Evolutionary conservation across 1,140 invertebrate species (phyloP), one percentile per base, ranked within the genome.

Genomic region (Trialeurodes vaporariorum): DNA sequence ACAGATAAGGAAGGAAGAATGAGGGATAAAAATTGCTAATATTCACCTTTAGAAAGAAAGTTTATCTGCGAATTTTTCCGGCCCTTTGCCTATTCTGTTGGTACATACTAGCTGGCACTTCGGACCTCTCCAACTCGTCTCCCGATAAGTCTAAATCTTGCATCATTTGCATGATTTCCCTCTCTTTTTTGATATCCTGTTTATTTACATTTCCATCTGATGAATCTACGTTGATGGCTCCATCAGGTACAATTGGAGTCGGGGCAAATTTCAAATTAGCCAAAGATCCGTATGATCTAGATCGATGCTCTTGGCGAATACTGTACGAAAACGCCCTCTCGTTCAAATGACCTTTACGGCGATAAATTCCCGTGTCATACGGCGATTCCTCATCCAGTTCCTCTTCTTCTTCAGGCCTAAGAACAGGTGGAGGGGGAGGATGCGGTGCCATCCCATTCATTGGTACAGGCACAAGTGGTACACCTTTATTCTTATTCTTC

Each of bases 291-390:
- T 94, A 92, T 70, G 92, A 94, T 60, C 93, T 83, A 74, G 92
- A 93, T 63, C 92, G 83, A 76, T 95, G 92, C 76, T 95, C 93
- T 75, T 95, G 92, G 63, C 93, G 81, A 73, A 96, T 96, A 64
- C 92, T 94, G 78, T 96, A 94, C 17, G 91, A 93, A 76, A 96
- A 96, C 22, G 93, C 93, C 62, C 93, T 80, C 76, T 96, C 93
- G 77, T 96, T 96, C 65, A 96, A 78, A 75, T 96, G 93, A 0
- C 93, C 93, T 74, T 94, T 93, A 74, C 92, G 87, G 63, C 90
- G 82, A 76, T 96, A 94, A 68, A 93, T 92, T 12, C 90, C 90
- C 0, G 92, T 93, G 49, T 89, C 91, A 40, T 90, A 92, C 9
- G 88, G 84, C 17, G 90, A 92, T 61, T 91, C 90, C 12, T 73